Conservation (phyloP, 2,888 invertebrate genomes). For the Fragum fragum region DNA sequence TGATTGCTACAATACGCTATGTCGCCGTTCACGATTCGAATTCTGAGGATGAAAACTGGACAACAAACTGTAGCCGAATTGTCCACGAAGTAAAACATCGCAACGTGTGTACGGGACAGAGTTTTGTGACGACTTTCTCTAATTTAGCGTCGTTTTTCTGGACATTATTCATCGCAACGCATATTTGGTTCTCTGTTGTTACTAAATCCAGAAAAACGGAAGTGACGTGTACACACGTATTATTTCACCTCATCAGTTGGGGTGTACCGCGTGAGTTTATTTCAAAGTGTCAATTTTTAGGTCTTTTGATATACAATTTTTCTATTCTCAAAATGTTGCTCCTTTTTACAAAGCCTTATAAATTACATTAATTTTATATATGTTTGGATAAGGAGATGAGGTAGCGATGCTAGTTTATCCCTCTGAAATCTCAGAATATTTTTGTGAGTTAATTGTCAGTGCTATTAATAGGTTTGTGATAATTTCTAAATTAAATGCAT, state of each 20-base stretch:
- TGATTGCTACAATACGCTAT: conserved; percentile 57
- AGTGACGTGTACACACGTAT: conserved; percentile 11
- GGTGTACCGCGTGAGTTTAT: conserved; percentile 44
- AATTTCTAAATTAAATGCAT: too few species aligned
- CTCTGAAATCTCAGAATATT: too few species aligned
- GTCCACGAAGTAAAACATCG: background rate
- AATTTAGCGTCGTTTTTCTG: conserved; percentile 60
- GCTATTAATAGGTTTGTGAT: too few species aligned
- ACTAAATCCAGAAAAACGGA: conserved; percentile 31
- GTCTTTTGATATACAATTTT: too few species aligned
- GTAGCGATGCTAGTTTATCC: too few species aligned
- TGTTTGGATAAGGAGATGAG: background rate
- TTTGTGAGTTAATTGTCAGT: too few species aligned
- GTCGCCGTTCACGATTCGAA: conserved; percentile 29
- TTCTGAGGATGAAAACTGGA: background rate
- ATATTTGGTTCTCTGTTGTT: conserved; percentile 49
- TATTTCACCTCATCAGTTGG: conserved; percentile 55
- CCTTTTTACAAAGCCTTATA: too few species aligned
- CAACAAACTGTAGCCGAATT: background rate
- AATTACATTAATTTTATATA: too few species aligned
- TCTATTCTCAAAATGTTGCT: too few species aligned
- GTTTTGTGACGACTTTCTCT: conserved; percentile 60
- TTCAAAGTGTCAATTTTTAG: too few species aligned
- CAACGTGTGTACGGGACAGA: conserved; percentile 50
- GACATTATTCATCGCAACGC: conserved; percentile 58